phyloP scores from a whole-genome alignment of 2,797 vertebrate genomes.

The Xenops minutus region DNA sequence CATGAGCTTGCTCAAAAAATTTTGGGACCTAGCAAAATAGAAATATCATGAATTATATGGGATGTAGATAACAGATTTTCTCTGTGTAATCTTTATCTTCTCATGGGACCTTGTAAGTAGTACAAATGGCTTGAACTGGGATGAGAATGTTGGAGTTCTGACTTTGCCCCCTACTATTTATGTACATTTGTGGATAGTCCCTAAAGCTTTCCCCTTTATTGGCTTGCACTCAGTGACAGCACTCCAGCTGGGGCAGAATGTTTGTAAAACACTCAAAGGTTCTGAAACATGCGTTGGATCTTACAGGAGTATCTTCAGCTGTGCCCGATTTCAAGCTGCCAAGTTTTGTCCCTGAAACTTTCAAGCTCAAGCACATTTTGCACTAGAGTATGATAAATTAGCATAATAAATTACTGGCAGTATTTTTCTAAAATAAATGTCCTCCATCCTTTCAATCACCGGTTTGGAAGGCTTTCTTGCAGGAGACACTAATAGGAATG shows the following conservation, averaged over 20 bases:
- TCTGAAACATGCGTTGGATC: neutral
- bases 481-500: neutral
- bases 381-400: neutral
- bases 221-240: neutral
- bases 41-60: neutral
- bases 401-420: neutral
- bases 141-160: neutral
- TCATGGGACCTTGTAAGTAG: neutral
- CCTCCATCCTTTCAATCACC: neutral
- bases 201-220: neutral
- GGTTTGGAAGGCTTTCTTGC: neutral
- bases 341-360: neutral
- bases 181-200: rapidly evolving
- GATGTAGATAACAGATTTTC: neutral
- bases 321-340: neutral
- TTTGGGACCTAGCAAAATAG: neutral
- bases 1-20: neutral
- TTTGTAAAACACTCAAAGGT: neutral
- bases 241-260: neutral
- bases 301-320: neutral
- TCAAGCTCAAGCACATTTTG: neutral
- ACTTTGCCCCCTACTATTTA: neutral
- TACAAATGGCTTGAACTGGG: neutral
- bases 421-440: neutral
- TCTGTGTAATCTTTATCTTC: neutral